Evolutionary conservation across 2,888 invertebrate genomes (phyloP), one percentile per base, ranked within the genome.

Genomic region (Marronus borbonicus): DNA sequence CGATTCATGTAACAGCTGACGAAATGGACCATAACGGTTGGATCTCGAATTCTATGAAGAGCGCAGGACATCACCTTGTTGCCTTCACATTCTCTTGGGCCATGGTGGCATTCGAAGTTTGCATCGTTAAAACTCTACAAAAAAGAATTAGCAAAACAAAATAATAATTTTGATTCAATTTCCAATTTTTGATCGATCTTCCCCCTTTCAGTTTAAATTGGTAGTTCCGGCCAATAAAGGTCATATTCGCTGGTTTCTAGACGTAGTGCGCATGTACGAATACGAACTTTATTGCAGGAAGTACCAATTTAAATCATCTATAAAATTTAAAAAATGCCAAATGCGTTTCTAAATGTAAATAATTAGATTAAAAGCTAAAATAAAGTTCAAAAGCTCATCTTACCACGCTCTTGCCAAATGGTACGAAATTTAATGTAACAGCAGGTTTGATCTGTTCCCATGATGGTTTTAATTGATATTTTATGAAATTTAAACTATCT

Each of bases 391-490:
- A 24, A 24, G 2, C 24, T 2, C 2, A 28, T 60, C 89, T 89
- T 86, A 93, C 93, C 83, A 83, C 84, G 8, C 93, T 90, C 87
- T 93, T 93, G 66, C 93, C 93, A 84, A 93, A 93, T 0, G 93
- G 93, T 68, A 93, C 88, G 49, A 93, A 87, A 20, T 87, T 86
- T 14, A 93, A 84, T 58, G 89, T 87, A 4, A 93, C 84, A 82
- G 90, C 89, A 12, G 90, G 84, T 8, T 90, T 88, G 60, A 93
- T 84, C 65, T 89, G 84, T 3, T 88, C 84, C 84, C 91, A 89
- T 0, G 90, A 86, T 0, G 92, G 92, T 58, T 87, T 86, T 55
- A 93, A 85, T 83, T 93, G 92, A 0, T 89, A 83, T 4, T 86
- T 82, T 78, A 93, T 89, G 83, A 93, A 93, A 12, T 84, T 83